These are phyloP conservation scores for Menidia menidia DNA, from an alignment of 2,797 vertebrate species.

Conservation along the genomic window DNA sequence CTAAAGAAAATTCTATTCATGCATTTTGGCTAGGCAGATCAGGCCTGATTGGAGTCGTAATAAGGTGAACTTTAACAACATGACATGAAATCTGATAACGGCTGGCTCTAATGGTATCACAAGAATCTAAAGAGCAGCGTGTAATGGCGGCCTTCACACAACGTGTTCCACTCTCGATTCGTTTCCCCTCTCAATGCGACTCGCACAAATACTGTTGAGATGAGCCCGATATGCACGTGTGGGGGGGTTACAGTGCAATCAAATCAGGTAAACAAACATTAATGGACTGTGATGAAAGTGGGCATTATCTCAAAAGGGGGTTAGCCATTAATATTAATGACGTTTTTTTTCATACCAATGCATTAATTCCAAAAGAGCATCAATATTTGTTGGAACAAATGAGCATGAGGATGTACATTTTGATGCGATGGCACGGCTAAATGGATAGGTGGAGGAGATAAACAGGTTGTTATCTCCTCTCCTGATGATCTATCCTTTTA, in stretches of 20 bases:
- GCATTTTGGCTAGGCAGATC: slow-evolving; percentile 57
- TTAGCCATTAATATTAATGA: slow-evolving; percentile 72
- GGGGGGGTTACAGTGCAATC: slow-evolving; percentile 64
- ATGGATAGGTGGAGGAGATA: slow-evolving; percentile 60
- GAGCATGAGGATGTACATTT: slow-evolving; percentile 52
- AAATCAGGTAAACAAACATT: slow-evolving; percentile 74
- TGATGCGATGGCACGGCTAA: slow-evolving; percentile 60
- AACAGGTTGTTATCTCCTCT: slow-evolving; percentile 53
- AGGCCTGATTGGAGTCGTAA: slow-evolving; percentile 72
- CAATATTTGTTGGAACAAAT: slow-evolving; percentile 65
- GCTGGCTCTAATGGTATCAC: slow-evolving; percentile 28
- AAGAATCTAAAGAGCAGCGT: slow-evolving; percentile 29
- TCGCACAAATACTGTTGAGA: slow-evolving; percentile 22
- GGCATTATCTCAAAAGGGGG: slow-evolving; percentile 64
- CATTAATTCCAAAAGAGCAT: slow-evolving; percentile 50
- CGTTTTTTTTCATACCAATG: slow-evolving; percentile 44
- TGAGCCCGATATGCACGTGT: slow-evolving; percentile 28
- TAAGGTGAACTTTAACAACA: slow-evolving; percentile 49
- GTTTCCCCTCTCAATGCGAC: slow-evolving; percentile 29
- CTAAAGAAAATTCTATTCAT: slow-evolving; percentile 37
- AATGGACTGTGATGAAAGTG: slow-evolving; percentile 73
- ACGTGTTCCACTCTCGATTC: slow-evolving; percentile 35
- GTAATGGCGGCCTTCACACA: slow-evolving; percentile 16
- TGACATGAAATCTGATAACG: slow-evolving; percentile 54
- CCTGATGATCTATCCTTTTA: slow-evolving; percentile 59